Conservation (phyloP, 2,113 vertebrate species). For the Psittacara wagleri region DNA sequence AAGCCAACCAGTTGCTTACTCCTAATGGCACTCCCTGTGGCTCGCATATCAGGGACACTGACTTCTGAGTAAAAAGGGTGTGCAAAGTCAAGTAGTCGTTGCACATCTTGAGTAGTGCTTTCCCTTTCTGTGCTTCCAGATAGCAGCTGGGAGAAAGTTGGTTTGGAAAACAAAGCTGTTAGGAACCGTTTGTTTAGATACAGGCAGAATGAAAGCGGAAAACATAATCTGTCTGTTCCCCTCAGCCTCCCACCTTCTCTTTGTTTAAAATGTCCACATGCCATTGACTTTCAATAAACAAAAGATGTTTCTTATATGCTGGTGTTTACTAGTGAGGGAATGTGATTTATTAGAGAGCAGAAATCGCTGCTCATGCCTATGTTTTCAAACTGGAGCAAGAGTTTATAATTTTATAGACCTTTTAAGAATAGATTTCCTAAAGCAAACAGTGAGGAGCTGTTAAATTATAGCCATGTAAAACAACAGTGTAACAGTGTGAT, state of each 20-base stretch:
- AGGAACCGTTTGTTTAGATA: slow-evolving; percentile 53
- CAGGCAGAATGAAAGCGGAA: slow-evolving; percentile 48
- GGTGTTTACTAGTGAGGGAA: slow-evolving; percentile 8
- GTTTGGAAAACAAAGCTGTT: slow-evolving; percentile 67
- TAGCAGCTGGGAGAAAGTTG: slow-evolving; percentile 54
- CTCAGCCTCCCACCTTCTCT: slow-evolving; percentile 50
- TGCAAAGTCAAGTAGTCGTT: slow-evolving; percentile 2
- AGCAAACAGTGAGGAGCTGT: slow-evolving; percentile 38
- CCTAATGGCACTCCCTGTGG: neutral
- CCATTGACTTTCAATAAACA: slow-evolving; percentile 47
- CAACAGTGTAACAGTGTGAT: neutral
- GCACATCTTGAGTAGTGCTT: neutral
- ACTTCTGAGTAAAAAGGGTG: neutral
- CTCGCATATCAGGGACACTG: neutral
- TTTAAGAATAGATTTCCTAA: slow-evolving; percentile 41
- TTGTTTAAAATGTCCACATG: slow-evolving; percentile 54
- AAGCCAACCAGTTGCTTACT: neutral
- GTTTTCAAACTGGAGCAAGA: slow-evolving; percentile 5
- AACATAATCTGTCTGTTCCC: slow-evolving; percentile 56
- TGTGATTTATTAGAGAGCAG: neutral
- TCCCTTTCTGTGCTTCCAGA: slow-evolving; percentile 23
- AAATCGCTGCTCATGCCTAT: neutral
- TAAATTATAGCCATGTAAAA: slow-evolving; percentile 22
- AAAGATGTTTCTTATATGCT: slow-evolving; percentile 46
- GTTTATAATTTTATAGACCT: slow-evolving; percentile 52